These are phyloP conservation scores for Palythoa grandis DNA, from an alignment of 92 coral and sea anemone genomes.

Conservation along the genomic window DNA sequence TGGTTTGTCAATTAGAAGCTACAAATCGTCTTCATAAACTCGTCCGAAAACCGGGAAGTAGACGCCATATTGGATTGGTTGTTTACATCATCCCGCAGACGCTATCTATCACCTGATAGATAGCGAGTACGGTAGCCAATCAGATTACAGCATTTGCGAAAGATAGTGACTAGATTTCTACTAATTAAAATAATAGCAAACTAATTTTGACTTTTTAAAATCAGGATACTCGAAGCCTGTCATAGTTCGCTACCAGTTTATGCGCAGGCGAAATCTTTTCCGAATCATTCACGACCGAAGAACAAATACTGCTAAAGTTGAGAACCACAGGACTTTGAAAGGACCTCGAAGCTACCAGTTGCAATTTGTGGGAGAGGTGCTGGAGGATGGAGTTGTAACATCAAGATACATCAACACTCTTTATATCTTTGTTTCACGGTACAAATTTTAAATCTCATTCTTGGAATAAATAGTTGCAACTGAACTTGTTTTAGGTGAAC, in stretches of 20 bases:
- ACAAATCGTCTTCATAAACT: too few species aligned
- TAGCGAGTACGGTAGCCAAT: too few species aligned
- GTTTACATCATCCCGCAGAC: too few species aligned
- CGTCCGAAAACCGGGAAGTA: too few species aligned
- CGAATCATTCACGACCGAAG: constrained; percentile 37
- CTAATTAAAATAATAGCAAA: too few species aligned
- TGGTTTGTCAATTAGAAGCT: too few species aligned
- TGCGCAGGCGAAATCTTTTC: constrained; percentile 57
- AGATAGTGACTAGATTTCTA: too few species aligned
- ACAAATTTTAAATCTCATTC: constrained; percentile 28
- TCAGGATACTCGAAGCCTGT: constrained; percentile 64
- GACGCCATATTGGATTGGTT: too few species aligned
- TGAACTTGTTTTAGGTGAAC: not conserved
- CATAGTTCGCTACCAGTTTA: constrained; percentile 53
- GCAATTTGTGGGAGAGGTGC: constrained; percentile 69
- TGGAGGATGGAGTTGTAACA: constrained; percentile 45
- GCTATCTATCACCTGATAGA: too few species aligned
- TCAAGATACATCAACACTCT: constrained; percentile 67
- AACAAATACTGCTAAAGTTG: constrained; percentile 38
- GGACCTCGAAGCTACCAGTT: constrained; percentile 48
- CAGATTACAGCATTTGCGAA: too few species aligned
- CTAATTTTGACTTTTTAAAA: not conserved
- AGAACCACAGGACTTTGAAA: constrained; percentile 29
- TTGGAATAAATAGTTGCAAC: too few species aligned
- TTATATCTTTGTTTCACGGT: constrained; percentile 63